A percentile compares a stretch with the other conserved stretches of the same genome.
phyloP scores from a whole-genome alignment of 1,140 invertebrate species.

The Centruroides vittatus region DNA sequence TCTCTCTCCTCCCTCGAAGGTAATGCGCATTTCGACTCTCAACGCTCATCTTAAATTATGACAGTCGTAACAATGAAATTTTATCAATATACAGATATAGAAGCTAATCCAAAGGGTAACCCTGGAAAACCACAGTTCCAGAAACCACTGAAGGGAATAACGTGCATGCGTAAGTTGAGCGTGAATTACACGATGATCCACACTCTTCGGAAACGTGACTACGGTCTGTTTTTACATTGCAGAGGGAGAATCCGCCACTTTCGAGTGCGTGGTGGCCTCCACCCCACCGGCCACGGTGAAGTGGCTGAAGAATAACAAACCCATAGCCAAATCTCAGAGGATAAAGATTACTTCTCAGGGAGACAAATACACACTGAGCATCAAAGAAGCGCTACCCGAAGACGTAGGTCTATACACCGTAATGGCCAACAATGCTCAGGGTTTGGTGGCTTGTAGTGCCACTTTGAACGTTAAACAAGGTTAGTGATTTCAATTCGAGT shows the following conservation, averaged over 20 bases:
- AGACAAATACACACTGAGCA: conserved; percentile 43
- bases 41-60: too few species aligned
- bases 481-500: background rate
- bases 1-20: too few species aligned
- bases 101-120: too few species aligned
- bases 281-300: conserved; percentile 43
- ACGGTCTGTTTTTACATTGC: conserved; percentile 15
- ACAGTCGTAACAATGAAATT: too few species aligned
- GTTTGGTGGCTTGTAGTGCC: conserved; percentile 61
- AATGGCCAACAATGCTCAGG: conserved; percentile 63
- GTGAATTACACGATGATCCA: too few species aligned
- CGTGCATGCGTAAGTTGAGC: conserved; percentile 8
- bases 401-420: conserved; percentile 87
- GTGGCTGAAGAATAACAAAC: conserved; percentile 82
- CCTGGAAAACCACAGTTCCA: conserved; percentile 17
- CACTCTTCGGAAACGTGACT: too few species aligned
- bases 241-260: conserved; percentile 72
- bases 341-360: conserved; percentile 41
- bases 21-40: too few species aligned
- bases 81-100: too few species aligned
- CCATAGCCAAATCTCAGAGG: conserved; percentile 60
- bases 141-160: conserved; percentile 13
- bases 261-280: conserved; percentile 58
- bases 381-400: conserved; percentile 60
- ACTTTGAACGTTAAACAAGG: conserved; percentile 57